Evolutionary conservation across 2,113 vertebrate genomes (phyloP).

Genomic region (Syrrhaptes paradoxus): DNA sequence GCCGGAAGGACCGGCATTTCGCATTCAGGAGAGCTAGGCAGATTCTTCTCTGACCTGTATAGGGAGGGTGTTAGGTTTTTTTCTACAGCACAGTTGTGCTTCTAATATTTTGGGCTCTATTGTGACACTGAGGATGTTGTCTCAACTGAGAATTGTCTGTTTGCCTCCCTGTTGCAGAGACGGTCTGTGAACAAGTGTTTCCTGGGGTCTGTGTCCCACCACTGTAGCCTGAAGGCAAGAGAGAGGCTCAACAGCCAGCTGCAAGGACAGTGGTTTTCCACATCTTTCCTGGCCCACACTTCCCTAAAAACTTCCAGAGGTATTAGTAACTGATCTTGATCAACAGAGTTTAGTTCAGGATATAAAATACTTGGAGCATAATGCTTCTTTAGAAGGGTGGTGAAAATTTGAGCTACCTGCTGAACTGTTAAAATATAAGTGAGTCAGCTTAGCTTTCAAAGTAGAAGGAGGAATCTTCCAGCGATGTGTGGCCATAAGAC

Average conservation of each 20-base stretch:
- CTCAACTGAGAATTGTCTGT: neutral
- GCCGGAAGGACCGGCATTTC: neutral
- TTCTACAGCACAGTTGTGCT: neutral
- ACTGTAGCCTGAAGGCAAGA: neutral
- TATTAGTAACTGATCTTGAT: neutral
- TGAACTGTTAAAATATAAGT: neutral
- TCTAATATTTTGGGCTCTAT: neutral
- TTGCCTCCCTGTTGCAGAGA: neutral
- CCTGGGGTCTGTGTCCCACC: neutral
- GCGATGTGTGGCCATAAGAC: neutral
- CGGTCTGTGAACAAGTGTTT: neutral
- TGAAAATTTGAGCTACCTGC: neutral
- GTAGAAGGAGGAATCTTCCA: neutral
- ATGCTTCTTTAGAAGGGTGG: neutral
- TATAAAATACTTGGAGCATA: neutral
- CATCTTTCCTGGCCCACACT: neutral
- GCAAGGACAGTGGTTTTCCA: neutral
- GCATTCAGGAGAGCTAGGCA: neutral
- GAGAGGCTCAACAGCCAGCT: neutral
- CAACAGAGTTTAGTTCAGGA: neutral
- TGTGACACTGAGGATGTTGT: neutral
- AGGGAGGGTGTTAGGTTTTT: neutral
- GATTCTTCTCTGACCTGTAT: neutral
- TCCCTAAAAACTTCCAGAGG: neutral
- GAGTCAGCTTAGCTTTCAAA: neutral